Evolutionary conservation across 2,797 vertebrate genomes (phyloP).

Genomic region (Picus viridis): DNA sequence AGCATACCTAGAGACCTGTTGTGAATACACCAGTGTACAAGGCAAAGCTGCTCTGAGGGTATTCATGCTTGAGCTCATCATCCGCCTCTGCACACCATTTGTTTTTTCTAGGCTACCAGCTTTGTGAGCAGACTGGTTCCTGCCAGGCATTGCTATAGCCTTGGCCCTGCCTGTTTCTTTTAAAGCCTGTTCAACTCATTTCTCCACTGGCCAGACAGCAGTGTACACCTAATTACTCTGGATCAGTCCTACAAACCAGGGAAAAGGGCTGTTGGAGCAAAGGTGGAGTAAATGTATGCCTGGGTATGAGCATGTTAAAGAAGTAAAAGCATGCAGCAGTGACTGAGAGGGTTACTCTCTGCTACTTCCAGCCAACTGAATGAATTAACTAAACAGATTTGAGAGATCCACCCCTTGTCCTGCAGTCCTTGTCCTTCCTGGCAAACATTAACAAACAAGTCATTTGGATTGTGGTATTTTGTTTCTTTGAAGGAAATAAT

Average conservation of each 20-base stretch:
- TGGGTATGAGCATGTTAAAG: not conserved
- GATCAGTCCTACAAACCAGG: not conserved
- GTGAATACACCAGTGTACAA: not conserved
- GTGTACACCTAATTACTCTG: too few species aligned
- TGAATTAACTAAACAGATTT: not conserved
- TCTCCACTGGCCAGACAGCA: fast-evolving
- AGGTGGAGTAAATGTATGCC: not conserved
- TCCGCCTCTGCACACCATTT: not conserved
- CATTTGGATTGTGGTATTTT: fast-evolving
- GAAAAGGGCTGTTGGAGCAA: not conserved
- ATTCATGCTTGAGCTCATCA: fast-evolving
- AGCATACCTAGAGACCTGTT: not conserved
- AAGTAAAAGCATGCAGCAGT: fast-evolving
- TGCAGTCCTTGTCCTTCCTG: not conserved
- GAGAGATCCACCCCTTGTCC: not conserved
- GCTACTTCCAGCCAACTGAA: not conserved
- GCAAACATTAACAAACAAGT: not conserved
- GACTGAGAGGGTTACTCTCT: not conserved
- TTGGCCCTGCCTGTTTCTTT: not conserved
- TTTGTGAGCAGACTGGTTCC: not conserved
- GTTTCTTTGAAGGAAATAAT: not conserved
- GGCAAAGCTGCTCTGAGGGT: fast-evolving
- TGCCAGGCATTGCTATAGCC: not conserved
- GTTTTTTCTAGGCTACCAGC: not conserved
- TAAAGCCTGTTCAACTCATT: not conserved